Percentiles rank a stretch among this genome's conserved stretches.
Evolutionary conservation across 2,888 invertebrate species (phyloP).

Genomic region (Caenorhabditis sp.): DNA sequence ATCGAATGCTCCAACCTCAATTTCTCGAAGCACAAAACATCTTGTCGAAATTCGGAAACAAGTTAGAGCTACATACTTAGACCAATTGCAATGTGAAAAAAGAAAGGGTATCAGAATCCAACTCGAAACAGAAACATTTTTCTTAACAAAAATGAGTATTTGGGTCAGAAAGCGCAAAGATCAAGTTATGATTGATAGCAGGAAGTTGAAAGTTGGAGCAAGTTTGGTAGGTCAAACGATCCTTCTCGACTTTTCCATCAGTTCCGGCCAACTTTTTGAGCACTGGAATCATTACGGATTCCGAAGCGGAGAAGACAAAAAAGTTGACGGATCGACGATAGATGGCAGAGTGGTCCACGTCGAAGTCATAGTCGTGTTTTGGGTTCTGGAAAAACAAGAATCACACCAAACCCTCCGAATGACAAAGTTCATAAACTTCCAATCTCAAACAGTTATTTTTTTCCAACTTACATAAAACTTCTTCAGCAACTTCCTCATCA

Average conservation of each 20-base stretch:
- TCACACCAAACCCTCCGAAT: no score
- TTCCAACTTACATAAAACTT: conserved; percentile 58
- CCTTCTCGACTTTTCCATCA: conserved; percentile 31
- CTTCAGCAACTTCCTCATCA: conserved; percentile 24
- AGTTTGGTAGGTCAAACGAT: conserved; percentile 45
- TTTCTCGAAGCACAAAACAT: no score
- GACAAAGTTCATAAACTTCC: no score
- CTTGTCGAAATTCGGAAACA: no score
- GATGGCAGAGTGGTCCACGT: conserved; percentile 55
- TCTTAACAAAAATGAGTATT: conserved; percentile 36
- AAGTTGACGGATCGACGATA: conserved; percentile 59
- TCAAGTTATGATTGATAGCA: conserved; percentile 30
- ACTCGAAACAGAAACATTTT: no score
- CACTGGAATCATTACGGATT: conserved; percentile 23
- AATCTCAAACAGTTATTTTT: no score
- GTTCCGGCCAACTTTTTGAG: conserved; percentile 38
- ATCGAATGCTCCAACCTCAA: no score
- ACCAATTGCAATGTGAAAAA: no score
- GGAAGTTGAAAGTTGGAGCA: conserved; percentile 55
- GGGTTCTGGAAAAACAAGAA: conserved; percentile 57
- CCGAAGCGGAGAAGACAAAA: conserved; percentile 39
- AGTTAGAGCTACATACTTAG: no score
- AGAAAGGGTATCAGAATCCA: no score
- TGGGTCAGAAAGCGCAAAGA: conserved; percentile 45
- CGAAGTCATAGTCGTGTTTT: conserved; percentile 63